A percentile compares a stretch with the other conserved stretches of the same genome.
phyloP scores from a whole-genome alignment of 2,113 vertebrate genomes.

The Chionodraco myersi region DNA sequence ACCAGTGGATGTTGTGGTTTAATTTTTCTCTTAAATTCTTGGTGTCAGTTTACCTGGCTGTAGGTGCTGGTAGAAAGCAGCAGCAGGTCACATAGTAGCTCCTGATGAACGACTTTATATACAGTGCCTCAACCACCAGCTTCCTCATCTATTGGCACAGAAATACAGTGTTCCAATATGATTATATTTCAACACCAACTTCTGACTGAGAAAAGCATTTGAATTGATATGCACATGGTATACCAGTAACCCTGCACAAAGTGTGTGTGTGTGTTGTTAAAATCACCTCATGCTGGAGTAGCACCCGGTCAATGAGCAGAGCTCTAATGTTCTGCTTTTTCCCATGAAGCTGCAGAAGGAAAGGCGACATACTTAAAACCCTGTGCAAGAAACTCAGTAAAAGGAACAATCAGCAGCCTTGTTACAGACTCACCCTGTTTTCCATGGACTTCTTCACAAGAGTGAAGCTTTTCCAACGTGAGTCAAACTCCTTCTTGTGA shows the following conservation, averaged over 20 bases:
- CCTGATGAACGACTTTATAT: slow-evolving; percentile 93
- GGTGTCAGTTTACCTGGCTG: slow-evolving; percentile 85
- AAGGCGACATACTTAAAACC: slow-evolving; percentile 6
- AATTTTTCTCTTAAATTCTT: slow-evolving; percentile 3
- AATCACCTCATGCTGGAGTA: slow-evolving; percentile 96
- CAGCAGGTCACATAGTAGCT: slow-evolving; percentile 93
- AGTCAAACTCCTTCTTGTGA: slow-evolving; percentile 98
- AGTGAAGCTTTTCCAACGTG: slow-evolving; percentile 97
- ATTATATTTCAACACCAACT: neutral
- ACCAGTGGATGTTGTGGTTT: slow-evolving; percentile 28
- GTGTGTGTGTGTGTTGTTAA: neutral
- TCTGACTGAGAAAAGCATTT: neutral
- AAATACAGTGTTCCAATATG: slow-evolving; percentile 4
- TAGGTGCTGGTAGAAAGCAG: slow-evolving; percentile 96
- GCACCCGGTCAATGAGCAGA: slow-evolving; percentile 94
- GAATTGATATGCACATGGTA: neutral
- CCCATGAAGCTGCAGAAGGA: slow-evolving; percentile 89
- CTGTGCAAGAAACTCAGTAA: neutral
- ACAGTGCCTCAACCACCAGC: slow-evolving; percentile 93
- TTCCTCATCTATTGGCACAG: slow-evolving; percentile 88
- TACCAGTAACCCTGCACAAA: neutral
- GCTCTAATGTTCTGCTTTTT: slow-evolving; percentile 96
- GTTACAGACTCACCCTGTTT: slow-evolving; percentile 89
- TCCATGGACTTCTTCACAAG: slow-evolving; percentile 99
- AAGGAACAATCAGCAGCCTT: slow-evolving; percentile 25